Percentiles rank a stretch among this genome's conserved stretches.
These are phyloP conservation scores for Acrocephalus scirpaceus DNA, from an alignment of 2,797 vertebrate species.

Conservation along the genomic window DNA sequence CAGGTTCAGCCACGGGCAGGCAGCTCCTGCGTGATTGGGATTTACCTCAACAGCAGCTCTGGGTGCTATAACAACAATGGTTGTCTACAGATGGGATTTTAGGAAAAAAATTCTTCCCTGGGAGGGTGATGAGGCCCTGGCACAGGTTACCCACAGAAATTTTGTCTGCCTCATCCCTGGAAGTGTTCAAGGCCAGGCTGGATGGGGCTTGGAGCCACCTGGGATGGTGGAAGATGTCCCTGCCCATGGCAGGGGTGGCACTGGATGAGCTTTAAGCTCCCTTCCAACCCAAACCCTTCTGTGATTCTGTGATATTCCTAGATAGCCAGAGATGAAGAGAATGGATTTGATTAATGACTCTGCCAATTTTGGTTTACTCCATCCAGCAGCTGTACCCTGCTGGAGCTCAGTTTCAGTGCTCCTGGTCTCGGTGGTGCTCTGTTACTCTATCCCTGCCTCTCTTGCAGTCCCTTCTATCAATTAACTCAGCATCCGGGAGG, in stretches of 20 bases:
- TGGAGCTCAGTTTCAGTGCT: neutral
- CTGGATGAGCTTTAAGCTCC: neutral
- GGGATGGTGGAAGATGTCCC: neutral
- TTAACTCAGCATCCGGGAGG: neutral
- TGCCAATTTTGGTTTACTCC: neutral
- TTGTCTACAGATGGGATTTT: neutral
- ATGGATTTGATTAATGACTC: neutral
- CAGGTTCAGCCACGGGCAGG: neutral
- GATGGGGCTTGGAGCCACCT: fast-evolving
- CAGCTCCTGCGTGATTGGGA: neutral
- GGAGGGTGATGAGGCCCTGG: neutral
- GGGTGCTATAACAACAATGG: neutral
- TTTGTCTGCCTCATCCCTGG: neutral
- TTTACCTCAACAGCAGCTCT: neutral
- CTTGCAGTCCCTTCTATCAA: neutral
- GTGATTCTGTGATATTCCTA: neutral
- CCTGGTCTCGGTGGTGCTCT: neutral
- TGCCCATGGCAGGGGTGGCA: neutral
- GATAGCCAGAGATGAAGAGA: neutral
- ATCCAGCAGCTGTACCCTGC: neutral
- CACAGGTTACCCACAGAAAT: neutral
- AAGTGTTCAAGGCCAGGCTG: neutral
- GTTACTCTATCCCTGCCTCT: neutral
- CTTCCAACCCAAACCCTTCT: neutral
- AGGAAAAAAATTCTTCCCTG: neutral